Base-by-base conservation (phyloP, 1,140 invertebrate genomes). In the Drosophila paulistorum region DNA sequence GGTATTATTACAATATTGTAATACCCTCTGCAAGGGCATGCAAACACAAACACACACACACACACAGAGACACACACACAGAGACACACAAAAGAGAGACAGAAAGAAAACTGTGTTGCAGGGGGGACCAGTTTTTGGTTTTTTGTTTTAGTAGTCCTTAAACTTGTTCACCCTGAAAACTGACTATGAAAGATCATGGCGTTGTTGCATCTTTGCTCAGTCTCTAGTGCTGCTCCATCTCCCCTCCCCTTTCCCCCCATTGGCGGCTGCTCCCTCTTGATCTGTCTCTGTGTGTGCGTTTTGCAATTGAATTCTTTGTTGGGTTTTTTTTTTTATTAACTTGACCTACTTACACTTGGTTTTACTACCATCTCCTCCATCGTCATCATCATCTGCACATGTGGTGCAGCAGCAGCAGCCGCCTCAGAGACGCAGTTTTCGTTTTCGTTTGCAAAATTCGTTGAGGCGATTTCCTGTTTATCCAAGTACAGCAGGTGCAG, bases 401-500 rank as follows among this genome's bases (percentile, higher is more conserved):
- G 45, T 51, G 45, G 45, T 51, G 17, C 45, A 51, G 17, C 45
- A 30, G 26, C 17, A 17, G 17, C 17, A 51, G 45, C 7, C 2
- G n/a, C 45, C 2, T 37, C 7, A 37, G 45, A 17, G 9, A 23
- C 17, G 17, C 45, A 51, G 45, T 23, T 51, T 30, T 51, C 45
- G 17, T 20, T 23, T 23, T 51, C 45, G 23, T 51, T 17, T 48
- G 41, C 39, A 9, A 51, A 30, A 51, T 51, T 51, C 17, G 14
- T 20, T 20, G 17, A 41, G 42, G 41, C 61, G 17, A 45, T 51
- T 64, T 51, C 62, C 62, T 64, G 62, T 51, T 48, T 64, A 41
- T 39, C 13, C 20, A 69, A 39, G 57, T 63, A 54, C 35, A 48
- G 65, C 65, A 68, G 65, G 65, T 68, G 66, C 66, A 63, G 62